Percentiles rank a stretch among this genome's conserved stretches.
Conservation (phyloP, 1,140 invertebrate species). For the Palaemon carinicauda region DNA sequence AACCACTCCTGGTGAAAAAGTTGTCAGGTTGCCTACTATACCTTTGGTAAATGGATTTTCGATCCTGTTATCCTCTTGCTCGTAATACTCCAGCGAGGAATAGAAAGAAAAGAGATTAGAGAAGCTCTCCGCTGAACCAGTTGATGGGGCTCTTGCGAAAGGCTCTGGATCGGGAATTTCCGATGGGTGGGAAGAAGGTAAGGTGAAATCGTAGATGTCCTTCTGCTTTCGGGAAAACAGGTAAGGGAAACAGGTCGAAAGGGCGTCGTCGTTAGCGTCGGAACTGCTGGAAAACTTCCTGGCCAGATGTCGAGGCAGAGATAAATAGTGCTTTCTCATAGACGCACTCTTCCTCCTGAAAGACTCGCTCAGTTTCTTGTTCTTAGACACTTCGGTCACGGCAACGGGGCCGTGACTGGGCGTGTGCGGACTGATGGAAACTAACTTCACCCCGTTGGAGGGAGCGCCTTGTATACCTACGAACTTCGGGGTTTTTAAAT, state of each 20-base stretch:
- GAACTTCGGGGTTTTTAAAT: no score
- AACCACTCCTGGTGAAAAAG: not conserved
- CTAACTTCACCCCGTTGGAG: no score
- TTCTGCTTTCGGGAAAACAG: conserved; percentile 33
- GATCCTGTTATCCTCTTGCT: not conserved
- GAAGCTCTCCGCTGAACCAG: not conserved
- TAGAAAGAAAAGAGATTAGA: not conserved
- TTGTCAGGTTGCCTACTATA: no score
- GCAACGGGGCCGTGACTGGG: no score
- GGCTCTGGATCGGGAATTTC: conserved; percentile 6
- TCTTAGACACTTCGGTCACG: no score
- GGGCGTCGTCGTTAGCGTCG: not conserved
- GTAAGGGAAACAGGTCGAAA: not conserved
- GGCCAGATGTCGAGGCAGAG: not conserved
- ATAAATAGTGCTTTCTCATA: not conserved
- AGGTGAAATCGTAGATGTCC: conserved; percentile 10
- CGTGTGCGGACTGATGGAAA: no score
- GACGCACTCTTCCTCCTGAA: no score
- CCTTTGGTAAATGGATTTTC: no score
- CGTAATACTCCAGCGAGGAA: not conserved
- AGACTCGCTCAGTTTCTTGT: no score
- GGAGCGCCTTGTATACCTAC: no score
- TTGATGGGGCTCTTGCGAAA: not conserved
- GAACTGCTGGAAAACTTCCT: not conserved
- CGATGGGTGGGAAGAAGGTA: not conserved